Base-by-base conservation (phyloP, 2,888 invertebrate species). In the Ctenicera cuprea region DNA sequence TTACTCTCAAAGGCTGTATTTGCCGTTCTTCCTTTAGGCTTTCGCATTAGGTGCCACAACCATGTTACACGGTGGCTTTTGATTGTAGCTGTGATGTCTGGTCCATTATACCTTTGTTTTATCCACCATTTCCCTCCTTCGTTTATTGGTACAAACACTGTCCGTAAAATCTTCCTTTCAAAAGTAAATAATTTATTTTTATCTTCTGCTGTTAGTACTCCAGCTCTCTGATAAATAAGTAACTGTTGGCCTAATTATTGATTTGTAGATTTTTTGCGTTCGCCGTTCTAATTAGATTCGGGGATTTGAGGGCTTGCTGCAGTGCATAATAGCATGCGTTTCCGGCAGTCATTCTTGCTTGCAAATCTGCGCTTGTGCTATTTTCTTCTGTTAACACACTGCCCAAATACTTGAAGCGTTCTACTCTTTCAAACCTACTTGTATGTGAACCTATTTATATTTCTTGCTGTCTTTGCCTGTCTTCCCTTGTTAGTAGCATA, bases 321-420 rank as follows among this genome's bases (percentile, higher is more conserved):
- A 50, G 50, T 8, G 50, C 1, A 22, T 50, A 50, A 50, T 50
- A 50, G 50, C 50, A 22, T 50, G 1, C 4, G 8, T 50, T 50
- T 9, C 50, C 50, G 7, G 50, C 12, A 5, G 22, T 22, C 20
- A 22, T 50, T 9, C 22, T 50, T 50, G 50, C 20, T 18, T 20
- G 11, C 20, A 50, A 5, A 50, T 50, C 50, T 9, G 20, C 50
- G 2, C 16, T 50, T 7, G 50, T 50, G 11, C 3, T 12, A 50
- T 50, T 50, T 50, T 5, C 16, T 20, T 50, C 50, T 12, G 50
- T 8, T 5, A 50, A 16, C 16, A 50, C 20, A 22, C 50, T 50
- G 1, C 50, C 50, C 12, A 22, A 11, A 22, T 50, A 50, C 12
- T 50, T 50, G 20, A 20, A 50, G 11, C 22, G 50, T 9, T 50